A percentile compares a stretch with the other conserved stretches of the same genome.
Evolutionary conservation across 2,797 vertebrate genomes (phyloP).

Genomic region (Rhinella marina): DNA sequence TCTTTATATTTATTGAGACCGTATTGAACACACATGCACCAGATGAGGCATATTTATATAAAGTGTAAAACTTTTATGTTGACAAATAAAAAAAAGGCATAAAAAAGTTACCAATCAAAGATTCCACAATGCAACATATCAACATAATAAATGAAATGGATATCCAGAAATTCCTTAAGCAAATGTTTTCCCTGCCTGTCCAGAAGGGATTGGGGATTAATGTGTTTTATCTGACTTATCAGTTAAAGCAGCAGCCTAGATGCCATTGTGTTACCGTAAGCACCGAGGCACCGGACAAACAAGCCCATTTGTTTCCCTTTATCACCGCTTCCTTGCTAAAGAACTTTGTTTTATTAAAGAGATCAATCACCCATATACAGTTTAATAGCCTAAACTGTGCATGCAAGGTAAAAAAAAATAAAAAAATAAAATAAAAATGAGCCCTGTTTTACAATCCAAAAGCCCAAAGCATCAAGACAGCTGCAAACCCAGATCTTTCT

Average conservation of each 20-base stretch:
- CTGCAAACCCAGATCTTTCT: slow-evolving; percentile 68
- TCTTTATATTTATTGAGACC: not conserved
- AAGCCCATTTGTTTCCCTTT: slow-evolving; percentile 78
- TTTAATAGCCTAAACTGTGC: slow-evolving; percentile 73
- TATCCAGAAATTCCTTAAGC: slow-evolving; percentile 71
- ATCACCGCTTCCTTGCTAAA: slow-evolving; percentile 77
- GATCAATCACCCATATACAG: slow-evolving; percentile 78
- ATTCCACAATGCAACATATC: slow-evolving; percentile 32
- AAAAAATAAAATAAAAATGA: slow-evolving; percentile 25
- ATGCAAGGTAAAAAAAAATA: slow-evolving; percentile 56
- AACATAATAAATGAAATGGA: slow-evolving; percentile 71
- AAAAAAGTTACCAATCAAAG: slow-evolving; percentile 6
- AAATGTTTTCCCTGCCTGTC: slow-evolving; percentile 66
- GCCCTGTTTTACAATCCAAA: slow-evolving; percentile 66
- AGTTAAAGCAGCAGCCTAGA: slow-evolving; percentile 73
- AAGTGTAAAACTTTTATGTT: not conserved
- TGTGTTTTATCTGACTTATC: slow-evolving; percentile 76
- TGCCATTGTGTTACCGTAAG: slow-evolving; percentile 70
- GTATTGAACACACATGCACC: not conserved
- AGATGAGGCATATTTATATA: not conserved
- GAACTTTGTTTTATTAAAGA: slow-evolving; percentile 81
- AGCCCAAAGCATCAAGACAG: slow-evolving; percentile 68
- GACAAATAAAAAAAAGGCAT: not conserved
- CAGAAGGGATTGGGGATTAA: slow-evolving; percentile 73
- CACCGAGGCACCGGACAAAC: slow-evolving; percentile 77